These are phyloP conservation scores for Catharus bicknelli DNA, from an alignment of 2,113 vertebrate genomes.

Conservation along the genomic window DNA sequence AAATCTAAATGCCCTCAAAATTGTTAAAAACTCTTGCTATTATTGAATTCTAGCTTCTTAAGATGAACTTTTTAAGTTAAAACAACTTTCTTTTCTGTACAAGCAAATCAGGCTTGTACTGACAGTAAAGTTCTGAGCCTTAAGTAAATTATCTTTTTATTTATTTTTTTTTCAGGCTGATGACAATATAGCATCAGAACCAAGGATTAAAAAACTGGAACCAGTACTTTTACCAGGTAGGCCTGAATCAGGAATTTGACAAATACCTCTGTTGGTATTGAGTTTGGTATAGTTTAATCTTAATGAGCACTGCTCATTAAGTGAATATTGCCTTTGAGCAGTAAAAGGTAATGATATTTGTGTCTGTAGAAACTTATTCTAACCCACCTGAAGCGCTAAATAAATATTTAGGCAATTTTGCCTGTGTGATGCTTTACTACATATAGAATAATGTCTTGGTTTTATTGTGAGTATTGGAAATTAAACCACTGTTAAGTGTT, in stretches of 20 bases:
- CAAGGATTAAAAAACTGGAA: constrained; percentile 90
- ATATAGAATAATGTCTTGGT: neutral
- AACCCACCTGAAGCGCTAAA: neutral
- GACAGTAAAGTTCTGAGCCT: neutral
- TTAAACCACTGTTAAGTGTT: neutral
- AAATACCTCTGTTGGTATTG: neutral
- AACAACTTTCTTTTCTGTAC: neutral
- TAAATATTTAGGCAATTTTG: neutral
- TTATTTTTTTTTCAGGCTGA: constrained; percentile 76
- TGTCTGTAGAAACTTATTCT: neutral
- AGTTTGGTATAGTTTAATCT: neutral
- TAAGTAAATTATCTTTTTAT: neutral
- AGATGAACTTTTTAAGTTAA: neutral
- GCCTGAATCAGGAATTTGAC: neutral
- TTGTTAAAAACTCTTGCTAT: neutral
- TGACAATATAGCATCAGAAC: constrained; percentile 78
- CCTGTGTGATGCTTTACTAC: neutral
- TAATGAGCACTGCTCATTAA: neutral
- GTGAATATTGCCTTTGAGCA: neutral
- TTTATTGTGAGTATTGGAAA: neutral
- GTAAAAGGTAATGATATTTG: neutral
- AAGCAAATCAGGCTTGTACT: neutral
- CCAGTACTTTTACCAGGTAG: constrained; percentile 90
- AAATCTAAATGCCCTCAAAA: neutral
- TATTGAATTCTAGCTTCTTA: neutral